A percentile compares a stretch with the other conserved stretches of the same genome.
These are phyloP conservation scores for Ochlodes sylvanus DNA, from an alignment of 2,888 invertebrate species.

Conservation along the genomic window DNA sequence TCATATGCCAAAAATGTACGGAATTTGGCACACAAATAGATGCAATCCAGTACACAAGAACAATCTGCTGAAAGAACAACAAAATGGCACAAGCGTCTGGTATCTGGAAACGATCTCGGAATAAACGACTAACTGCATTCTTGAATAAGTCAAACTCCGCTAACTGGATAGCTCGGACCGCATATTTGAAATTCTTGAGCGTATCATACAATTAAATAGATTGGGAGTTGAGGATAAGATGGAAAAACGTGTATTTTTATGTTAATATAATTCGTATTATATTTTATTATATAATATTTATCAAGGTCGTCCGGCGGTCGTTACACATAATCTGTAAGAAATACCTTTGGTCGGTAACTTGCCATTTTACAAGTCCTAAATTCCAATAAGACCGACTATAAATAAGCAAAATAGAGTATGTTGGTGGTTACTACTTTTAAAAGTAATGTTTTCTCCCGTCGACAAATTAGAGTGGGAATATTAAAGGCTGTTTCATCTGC, in stretches of 20 bases:
- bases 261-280: too few species aligned
- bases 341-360: too few species aligned
- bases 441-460: slow-evolving; percentile 3
- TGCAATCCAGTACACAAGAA: slow-evolving; percentile 11
- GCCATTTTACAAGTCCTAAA: too few species aligned
- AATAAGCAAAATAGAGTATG: not conserved
- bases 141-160: slow-evolving; percentile 20
- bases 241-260: not conserved
- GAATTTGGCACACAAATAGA: slow-evolving; percentile 24
- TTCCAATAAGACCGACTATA: not conserved
- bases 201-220: slow-evolving; percentile 13
- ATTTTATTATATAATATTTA: too few species aligned
- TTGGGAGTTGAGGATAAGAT: not conserved
- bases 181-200: slow-evolving; percentile 10
- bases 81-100: slow-evolving; percentile 20
- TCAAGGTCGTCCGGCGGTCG: too few species aligned
- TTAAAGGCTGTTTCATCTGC: slow-evolving; percentile 15
- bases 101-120: slow-evolving; percentile 19
- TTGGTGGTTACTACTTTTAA: not conserved
- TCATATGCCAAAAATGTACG: slow-evolving; percentile 3
- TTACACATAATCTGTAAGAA: too few species aligned
- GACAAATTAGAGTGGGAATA: slow-evolving; percentile 23
- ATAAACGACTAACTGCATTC: slow-evolving; percentile 18
- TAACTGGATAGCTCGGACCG: slow-evolving; percentile 14
- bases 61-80: slow-evolving; percentile 16